A percentile compares a stretch with the other conserved stretches of the same genome.
Conservation (phyloP, 2,113 vertebrate genomes). For the Rhipidura dahli region DNA sequence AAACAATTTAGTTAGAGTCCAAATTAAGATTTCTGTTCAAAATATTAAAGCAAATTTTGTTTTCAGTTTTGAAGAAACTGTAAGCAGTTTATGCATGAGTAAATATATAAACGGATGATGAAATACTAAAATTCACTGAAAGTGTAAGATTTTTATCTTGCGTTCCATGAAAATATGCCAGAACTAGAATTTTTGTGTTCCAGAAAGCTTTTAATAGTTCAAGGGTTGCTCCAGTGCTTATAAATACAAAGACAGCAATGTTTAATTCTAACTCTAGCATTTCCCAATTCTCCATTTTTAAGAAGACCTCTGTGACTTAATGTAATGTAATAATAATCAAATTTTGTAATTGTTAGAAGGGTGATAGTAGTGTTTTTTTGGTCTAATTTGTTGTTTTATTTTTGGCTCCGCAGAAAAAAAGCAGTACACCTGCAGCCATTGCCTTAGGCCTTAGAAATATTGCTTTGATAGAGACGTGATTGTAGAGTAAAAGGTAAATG, state of each 20-base stretch:
- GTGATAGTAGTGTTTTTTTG: neutral
- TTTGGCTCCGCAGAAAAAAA: slow-evolving; percentile 16
- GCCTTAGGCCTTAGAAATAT: slow-evolving; percentile 47
- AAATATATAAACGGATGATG: neutral
- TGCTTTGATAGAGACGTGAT: slow-evolving; percentile 47
- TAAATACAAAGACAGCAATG: neutral
- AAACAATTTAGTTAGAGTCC: neutral
- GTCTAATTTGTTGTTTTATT: neutral
- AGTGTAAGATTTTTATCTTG: slow-evolving; percentile 6
- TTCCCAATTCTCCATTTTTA: neutral
- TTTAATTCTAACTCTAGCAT: slow-evolving; percentile 7
- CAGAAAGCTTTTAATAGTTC: slow-evolving; percentile 18
- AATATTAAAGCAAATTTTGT: neutral
- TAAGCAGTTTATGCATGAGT: neutral
- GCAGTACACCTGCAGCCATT: slow-evolving; percentile 47
- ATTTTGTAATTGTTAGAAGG: neutral
- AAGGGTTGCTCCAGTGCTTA: neutral
- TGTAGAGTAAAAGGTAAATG: slow-evolving; percentile 49
- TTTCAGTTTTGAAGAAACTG: neutral
- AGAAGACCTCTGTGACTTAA: neutral
- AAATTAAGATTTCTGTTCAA: neutral
- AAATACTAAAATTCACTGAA: neutral
- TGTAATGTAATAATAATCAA: neutral
- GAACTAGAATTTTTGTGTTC: slow-evolving; percentile 22
- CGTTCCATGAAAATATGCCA: slow-evolving; percentile 23